These are phyloP conservation scores for Ctenopoma kingsleyae DNA, from an alignment of 2,797 vertebrate species.

Conservation along the genomic window DNA sequence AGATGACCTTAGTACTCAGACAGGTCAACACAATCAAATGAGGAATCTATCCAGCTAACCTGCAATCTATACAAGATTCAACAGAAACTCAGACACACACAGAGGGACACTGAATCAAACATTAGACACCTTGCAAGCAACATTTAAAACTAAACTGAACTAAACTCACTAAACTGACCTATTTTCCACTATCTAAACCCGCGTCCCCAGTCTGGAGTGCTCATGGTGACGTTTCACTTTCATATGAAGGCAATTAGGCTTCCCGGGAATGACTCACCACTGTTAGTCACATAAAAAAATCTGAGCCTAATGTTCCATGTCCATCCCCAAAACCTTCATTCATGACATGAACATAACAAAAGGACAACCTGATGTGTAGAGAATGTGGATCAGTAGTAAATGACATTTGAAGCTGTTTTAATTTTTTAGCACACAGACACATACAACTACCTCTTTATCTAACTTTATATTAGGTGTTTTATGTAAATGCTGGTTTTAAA, in stretches of 20 bases:
- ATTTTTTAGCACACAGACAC: constrained; percentile 19
- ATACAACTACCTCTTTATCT: neutral
- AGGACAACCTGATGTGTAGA: neutral
- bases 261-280: constrained; percentile 69
- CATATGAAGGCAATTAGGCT: constrained; percentile 73
- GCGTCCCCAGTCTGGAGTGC: constrained; percentile 27
- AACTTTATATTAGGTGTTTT: constrained; percentile 20
- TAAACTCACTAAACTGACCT: constrained; percentile 54
- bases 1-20: constrained; percentile 29
- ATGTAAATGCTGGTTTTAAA: constrained; percentile 33
- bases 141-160: constrained; percentile 48
- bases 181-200: constrained; percentile 63
- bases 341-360: constrained; percentile 31
- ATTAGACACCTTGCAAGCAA: constrained; percentile 29
- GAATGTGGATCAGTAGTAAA: neutral
- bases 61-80: constrained; percentile 2
- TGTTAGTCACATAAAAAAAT: constrained; percentile 57
- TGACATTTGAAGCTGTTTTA: constrained; percentile 3
- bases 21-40: constrained; percentile 34
- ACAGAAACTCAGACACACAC: constrained; percentile 5
- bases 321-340: constrained; percentile 44
- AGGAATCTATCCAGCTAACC: constrained; percentile 6
- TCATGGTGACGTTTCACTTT: constrained; percentile 60
- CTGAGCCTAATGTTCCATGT: constrained; percentile 65
- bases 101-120: constrained; percentile 11